These are phyloP conservation scores for Rhadinocentrus ornatus DNA, from an alignment of 2,797 vertebrate genomes.

Conservation along the genomic window DNA sequence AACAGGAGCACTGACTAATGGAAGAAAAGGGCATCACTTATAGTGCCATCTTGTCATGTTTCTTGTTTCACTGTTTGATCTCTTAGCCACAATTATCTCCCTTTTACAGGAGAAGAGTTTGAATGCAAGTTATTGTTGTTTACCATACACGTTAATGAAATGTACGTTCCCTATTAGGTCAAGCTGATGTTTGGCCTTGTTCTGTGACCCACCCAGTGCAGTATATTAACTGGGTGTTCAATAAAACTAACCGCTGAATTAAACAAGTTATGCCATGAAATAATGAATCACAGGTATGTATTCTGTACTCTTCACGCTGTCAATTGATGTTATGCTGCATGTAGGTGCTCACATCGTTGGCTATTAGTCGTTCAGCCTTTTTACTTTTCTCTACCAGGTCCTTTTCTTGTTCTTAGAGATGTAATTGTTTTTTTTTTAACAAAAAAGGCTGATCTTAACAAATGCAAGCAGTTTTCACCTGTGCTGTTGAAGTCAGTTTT, in stretches of 20 bases:
- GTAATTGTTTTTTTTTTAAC: too few relatives aligned
- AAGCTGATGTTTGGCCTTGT: slow-evolving; percentile 61
- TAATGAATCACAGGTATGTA: slow-evolving; percentile 57
- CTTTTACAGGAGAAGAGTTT: slow-evolving; percentile 66
- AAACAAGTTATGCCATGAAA: slow-evolving; percentile 72
- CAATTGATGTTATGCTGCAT: slow-evolving; percentile 11
- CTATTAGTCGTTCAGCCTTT: neutral
- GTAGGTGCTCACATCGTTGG: neutral
- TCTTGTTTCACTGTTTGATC: slow-evolving; percentile 70
- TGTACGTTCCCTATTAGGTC: slow-evolving; percentile 66
- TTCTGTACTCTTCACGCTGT: slow-evolving; percentile 49
- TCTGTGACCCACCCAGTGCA: slow-evolving; percentile 71
- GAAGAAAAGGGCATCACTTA: slow-evolving; percentile 53
- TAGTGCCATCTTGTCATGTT: slow-evolving; percentile 62
- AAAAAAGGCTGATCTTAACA: too few relatives aligned
- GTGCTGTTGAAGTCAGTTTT: too few relatives aligned
- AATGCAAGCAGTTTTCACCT: too few relatives aligned
- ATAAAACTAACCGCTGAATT: slow-evolving; percentile 76
- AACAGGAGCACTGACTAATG: slow-evolving; percentile 61
- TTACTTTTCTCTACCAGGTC: neutral
- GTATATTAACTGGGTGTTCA: slow-evolving; percentile 74
- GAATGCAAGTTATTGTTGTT: slow-evolving; percentile 72
- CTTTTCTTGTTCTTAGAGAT: neutral
- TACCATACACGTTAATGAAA: slow-evolving; percentile 69
- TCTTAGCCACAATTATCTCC: slow-evolving; percentile 67